These are phyloP conservation scores for Ophioderma brevispina DNA, from an alignment of 35 echinoderm and acorn worm genomes.

Conservation along the genomic window DNA sequence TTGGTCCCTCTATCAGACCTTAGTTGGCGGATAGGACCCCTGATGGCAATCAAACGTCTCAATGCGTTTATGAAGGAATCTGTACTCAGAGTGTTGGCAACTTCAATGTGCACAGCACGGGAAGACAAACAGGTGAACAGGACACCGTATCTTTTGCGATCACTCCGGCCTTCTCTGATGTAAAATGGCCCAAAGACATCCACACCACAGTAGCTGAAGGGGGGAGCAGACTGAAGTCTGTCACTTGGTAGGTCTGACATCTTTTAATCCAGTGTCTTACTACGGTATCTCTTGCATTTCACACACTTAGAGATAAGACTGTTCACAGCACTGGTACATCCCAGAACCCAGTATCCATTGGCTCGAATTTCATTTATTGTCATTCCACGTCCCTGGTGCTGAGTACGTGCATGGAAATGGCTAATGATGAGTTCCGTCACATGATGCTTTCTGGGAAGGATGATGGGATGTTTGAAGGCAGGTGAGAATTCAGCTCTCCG, in stretches of 20 bases:
- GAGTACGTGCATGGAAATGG: constrained; percentile 26
- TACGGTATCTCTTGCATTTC: constrained; percentile 3
- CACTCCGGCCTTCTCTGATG: constrained; percentile 44
- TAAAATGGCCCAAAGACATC: constrained; percentile 47
- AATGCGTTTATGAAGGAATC: constrained; percentile 84
- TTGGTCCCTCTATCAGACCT: constrained; percentile 70
- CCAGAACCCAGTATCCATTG: constrained; percentile 57
- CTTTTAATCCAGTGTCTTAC: neutral
- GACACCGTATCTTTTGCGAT: constrained; percentile 59
- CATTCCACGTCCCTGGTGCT: constrained; percentile 49
- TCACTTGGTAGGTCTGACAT: constrained; percentile 55
- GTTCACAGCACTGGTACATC: constrained; percentile 3
- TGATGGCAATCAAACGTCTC: constrained; percentile 51
- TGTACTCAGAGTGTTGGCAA: constrained; percentile 49
- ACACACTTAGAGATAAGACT: constrained; percentile 44
- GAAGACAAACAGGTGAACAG: constrained; percentile 73
- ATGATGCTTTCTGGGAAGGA: constrained; percentile 39
- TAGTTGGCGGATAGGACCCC: constrained; percentile 59
- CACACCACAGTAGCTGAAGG: constrained; percentile 55
- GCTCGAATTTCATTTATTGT: constrained; percentile 46
- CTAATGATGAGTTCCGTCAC: constrained; percentile 27
- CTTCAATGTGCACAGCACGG: constrained; percentile 76
- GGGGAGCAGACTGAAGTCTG: constrained; percentile 14
- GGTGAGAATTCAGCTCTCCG: constrained; percentile 26
- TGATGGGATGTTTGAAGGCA: constrained; percentile 66